phyloP scores from a whole-genome alignment of 2,797 vertebrate genomes.

The Numenius phaeopus region DNA sequence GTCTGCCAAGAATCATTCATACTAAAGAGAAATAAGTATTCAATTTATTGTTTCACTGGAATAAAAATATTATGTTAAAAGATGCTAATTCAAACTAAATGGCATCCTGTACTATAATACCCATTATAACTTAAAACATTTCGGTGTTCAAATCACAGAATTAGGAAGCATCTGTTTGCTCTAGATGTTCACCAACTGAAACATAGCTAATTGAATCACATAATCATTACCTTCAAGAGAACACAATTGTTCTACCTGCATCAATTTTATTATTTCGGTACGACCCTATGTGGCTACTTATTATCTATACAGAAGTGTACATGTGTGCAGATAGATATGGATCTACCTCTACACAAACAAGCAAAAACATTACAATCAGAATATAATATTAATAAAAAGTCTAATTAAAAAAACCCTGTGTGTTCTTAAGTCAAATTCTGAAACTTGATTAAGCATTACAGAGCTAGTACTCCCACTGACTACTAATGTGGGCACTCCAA shows the following conservation, averaged over 20 bases:
- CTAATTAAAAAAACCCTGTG: neutral
- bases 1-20: neutral
- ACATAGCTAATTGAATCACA: neutral
- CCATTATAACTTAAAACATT: neutral
- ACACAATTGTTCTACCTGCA: neutral
- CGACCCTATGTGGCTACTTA: neutral
- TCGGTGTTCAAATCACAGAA: neutral
- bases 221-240: neutral
- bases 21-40: neutral
- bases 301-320: neutral
- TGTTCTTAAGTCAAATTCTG: neutral
- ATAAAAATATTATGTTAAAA: slow-evolving; percentile 5
- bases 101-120: neutral
- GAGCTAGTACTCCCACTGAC: neutral
- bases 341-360: neutral
- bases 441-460: neutral
- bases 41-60: neutral
- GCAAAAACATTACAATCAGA: neutral
- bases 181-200: neutral
- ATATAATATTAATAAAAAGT: neutral
- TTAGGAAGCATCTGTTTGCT: neutral
- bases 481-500: neutral
- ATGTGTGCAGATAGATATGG: neutral
- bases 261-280: neutral
- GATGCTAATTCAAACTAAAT: neutral